A percentile compares a stretch with the other conserved stretches of the same genome.
Evolutionary conservation across 2,888 invertebrate species (phyloP).

Genomic region (Chaetoderma sp.): DNA sequence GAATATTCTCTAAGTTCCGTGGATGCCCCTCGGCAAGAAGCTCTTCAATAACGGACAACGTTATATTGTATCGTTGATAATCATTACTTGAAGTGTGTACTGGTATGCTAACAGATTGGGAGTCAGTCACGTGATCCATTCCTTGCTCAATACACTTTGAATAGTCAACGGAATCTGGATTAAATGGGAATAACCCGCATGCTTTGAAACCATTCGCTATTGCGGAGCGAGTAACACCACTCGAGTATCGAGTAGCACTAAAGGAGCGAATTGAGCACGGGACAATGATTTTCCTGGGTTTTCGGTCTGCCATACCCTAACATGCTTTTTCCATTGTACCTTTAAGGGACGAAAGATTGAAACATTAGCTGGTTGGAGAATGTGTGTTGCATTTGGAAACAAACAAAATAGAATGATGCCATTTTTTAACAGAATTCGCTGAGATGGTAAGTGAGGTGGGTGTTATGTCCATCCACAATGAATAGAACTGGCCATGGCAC

Average conservation of each 20-base stretch:
- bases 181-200: slow-evolving; percentile 26
- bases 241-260: slow-evolving; percentile 27
- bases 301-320: slow-evolving; percentile 30
- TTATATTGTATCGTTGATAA: too few species aligned
- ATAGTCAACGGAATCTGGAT: slow-evolving; percentile 7
- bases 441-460: not conserved
- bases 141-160: slow-evolving; percentile 25
- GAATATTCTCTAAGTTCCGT: not conserved
- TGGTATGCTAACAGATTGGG: too few species aligned
- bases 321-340: slow-evolving; percentile 23
- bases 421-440: slow-evolving; percentile 3
- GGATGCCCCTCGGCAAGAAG: too few species aligned
- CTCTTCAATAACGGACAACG: too few species aligned
- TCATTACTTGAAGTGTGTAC: too few species aligned
- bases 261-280: slow-evolving; percentile 18
- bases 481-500: slow-evolving; percentile 5
- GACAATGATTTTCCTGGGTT: slow-evolving; percentile 26
- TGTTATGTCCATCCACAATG: slow-evolving; percentile 4
- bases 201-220: slow-evolving; percentile 24
- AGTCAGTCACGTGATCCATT: not conserved
- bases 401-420: slow-evolving; percentile 31
- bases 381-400: slow-evolving; percentile 26
- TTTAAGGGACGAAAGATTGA: slow-evolving; percentile 28
- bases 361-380: slow-evolving; percentile 29
- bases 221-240: slow-evolving; percentile 12